Percentiles rank a stretch among this genome's conserved stretches.
These are phyloP conservation scores for Coracias cyanogaster DNA, from an alignment of 2,797 vertebrate genomes.

Conservation along the genomic window DNA sequence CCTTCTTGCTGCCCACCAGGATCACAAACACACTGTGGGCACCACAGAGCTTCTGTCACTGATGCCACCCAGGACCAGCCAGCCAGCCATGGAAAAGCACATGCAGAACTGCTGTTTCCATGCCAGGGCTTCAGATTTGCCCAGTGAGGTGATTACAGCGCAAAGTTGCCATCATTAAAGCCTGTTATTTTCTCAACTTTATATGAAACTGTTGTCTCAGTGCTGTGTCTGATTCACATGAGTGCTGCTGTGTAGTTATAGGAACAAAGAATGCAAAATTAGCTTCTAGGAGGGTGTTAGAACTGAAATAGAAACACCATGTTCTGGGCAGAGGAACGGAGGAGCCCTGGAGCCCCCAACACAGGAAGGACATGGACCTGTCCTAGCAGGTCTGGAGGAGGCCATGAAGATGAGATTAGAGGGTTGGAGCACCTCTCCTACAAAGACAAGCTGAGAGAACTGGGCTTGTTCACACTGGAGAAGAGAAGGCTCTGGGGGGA, in stretches of 20 bases:
- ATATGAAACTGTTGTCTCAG: neutral
- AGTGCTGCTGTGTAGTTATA: neutral
- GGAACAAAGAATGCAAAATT: neutral
- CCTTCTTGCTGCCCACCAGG: neutral
- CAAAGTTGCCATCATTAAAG: neutral
- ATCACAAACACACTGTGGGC: neutral
- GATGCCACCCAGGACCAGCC: neutral
- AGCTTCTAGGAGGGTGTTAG: neutral
- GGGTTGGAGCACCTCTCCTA: too few species aligned
- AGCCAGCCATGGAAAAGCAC: rapidly evolving
- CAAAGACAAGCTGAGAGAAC: too few species aligned
- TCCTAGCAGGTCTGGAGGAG: too few species aligned
- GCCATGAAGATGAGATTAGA: too few species aligned
- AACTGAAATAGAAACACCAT: neutral
- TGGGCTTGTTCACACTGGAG: too few species aligned
- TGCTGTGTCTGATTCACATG: neutral
- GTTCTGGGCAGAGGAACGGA: neutral
- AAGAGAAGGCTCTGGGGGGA: too few species aligned
- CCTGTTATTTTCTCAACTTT: neutral
- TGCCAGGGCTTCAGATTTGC: neutral
- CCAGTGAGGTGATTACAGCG: neutral
- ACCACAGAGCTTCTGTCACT: neutral
- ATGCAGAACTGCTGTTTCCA: neutral
- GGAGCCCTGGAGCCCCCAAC: neutral
- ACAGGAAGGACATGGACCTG: too few species aligned